Conservation (phyloP, 64 coral and sea anemone species). For the Montipora sp. region DNA sequence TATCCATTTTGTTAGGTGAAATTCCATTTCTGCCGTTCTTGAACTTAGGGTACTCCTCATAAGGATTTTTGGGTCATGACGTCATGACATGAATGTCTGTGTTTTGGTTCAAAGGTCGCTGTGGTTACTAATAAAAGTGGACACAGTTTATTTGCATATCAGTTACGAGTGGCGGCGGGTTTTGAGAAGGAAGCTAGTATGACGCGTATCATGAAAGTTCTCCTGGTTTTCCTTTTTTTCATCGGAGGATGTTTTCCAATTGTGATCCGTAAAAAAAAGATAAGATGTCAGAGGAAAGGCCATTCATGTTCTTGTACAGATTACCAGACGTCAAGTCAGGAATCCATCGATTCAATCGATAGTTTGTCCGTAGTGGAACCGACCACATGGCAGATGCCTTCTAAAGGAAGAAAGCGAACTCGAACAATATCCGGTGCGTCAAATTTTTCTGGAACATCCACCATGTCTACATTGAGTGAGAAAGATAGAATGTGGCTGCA, state of each 20-base stretch:
- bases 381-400: constrained; percentile 79
- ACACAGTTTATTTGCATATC: constrained; percentile 3
- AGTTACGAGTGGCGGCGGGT: constrained; percentile 40
- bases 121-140: constrained; percentile 36
- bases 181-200: background rate
- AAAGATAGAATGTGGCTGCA: constrained; percentile 85
- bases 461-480: constrained; percentile 81
- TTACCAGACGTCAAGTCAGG: constrained; percentile 29
- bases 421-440: constrained; percentile 90
- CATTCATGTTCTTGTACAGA: constrained; percentile 52
- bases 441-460: constrained; percentile 91
- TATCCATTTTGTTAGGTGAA: background rate
- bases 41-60: background rate
- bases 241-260: constrained; percentile 87
- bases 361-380: constrained; percentile 87
- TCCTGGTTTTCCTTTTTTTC: constrained; percentile 64
- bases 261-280: constrained; percentile 58
- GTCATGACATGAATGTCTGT: constrained; percentile 1
- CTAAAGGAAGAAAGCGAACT: constrained; percentile 78
- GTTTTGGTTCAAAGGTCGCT: constrained; percentile 78
- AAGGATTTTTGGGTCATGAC: background rate
- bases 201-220: constrained; percentile 30
- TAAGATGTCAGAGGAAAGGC: constrained; percentile 42
- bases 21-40: background rate
- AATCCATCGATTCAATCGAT: constrained; percentile 76